Conservation (phyloP, 2,888 invertebrate species). For the Argyra leucocephala region DNA sequence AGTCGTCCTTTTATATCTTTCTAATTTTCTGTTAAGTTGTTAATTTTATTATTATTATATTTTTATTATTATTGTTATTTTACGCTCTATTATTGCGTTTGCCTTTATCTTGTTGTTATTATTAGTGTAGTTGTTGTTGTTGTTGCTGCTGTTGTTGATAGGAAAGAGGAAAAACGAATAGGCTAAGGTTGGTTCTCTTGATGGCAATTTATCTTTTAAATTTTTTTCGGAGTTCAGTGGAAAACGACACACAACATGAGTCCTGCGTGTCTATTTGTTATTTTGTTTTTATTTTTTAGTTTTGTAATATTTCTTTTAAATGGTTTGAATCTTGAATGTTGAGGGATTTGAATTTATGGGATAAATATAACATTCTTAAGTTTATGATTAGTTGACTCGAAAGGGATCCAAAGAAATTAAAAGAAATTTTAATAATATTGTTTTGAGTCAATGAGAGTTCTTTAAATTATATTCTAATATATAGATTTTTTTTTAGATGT, state of each 20-base stretch:
- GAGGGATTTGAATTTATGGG: not conserved
- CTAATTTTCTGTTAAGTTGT: constrained; percentile 3
- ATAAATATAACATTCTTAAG: not conserved
- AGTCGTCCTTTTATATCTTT: not conserved
- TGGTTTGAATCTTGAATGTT: not conserved
- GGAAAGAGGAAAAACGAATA: not conserved
- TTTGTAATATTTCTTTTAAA: not conserved
- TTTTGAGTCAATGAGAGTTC: too few species aligned
- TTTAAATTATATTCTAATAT: too few species aligned
- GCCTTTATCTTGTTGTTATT: not conserved
- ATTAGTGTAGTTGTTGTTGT: not conserved
- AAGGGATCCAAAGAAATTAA: too few species aligned
- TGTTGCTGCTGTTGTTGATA: not conserved
- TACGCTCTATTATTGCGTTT: not conserved
- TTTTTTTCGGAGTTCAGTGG: not conserved
- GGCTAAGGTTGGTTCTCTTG: not conserved
- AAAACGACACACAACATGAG: constrained; percentile 15
- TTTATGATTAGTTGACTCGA: too few species aligned
- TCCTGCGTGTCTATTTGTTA: constrained; percentile 15
- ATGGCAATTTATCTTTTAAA: constrained; percentile 7
- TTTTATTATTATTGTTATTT: not conserved
- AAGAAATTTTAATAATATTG: too few species aligned
- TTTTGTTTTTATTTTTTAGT: not conserved
- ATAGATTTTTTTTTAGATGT: too few species aligned
- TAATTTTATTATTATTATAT: not conserved